phyloP scores from a whole-genome alignment of 2,113 vertebrate genomes.

The Rhizomys pruinosus region DNA sequence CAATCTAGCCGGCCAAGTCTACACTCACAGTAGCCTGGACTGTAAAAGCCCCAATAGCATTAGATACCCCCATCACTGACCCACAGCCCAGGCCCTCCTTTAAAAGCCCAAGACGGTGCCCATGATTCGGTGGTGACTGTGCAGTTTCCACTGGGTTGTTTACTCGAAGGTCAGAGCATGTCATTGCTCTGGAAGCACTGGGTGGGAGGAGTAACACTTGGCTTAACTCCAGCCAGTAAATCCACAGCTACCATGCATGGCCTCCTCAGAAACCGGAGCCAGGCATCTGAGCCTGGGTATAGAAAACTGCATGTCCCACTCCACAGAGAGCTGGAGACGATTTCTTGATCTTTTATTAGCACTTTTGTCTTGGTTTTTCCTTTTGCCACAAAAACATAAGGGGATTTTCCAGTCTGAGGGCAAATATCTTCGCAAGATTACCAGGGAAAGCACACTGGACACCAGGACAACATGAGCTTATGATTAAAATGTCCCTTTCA shows the following conservation, averaged over 20 bases:
- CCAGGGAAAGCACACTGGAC: not conserved
- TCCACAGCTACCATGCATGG: not conserved
- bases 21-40: not conserved
- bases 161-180: not conserved
- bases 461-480: not conserved
- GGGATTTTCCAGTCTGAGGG: not conserved
- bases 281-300: not conserved
- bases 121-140: not conserved
- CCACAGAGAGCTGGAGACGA: not conserved
- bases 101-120: not conserved
- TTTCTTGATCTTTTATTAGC: not conserved
- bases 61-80: not conserved
- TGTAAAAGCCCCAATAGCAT: not conserved
- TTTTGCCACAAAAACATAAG: not conserved
- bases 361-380: constrained; percentile 3
- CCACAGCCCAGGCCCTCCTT: not conserved
- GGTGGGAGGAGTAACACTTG: not conserved
- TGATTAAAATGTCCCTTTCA: not conserved
- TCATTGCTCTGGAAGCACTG: not conserved
- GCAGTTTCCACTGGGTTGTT: not conserved
- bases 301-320: not conserved
- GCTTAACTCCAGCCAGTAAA: not conserved
- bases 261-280: not conserved
- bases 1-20: not conserved
- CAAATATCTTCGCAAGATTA: not conserved